These are phyloP conservation scores for Cerastis rubricosa DNA, from an alignment of 2,888 invertebrate species.

Conservation along the genomic window DNA sequence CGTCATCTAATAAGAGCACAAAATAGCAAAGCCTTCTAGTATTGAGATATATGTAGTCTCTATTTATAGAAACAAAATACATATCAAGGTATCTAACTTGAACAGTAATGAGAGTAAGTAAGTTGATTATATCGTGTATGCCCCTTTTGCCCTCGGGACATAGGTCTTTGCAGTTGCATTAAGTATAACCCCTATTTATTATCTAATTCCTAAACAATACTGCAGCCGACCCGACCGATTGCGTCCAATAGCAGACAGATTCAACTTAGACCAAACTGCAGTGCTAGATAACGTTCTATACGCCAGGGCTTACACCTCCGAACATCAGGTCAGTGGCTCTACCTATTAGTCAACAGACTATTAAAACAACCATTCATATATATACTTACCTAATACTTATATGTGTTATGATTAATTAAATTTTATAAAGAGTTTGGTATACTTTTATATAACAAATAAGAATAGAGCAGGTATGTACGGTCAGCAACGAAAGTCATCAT, in stretches of 20 bases:
- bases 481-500: neutral
- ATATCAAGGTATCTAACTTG: slow-evolving; percentile 8
- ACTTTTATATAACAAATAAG: neutral
- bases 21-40: slow-evolving; percentile 6
- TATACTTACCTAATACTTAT: neutral
- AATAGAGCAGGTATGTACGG: neutral
- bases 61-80: neutral
- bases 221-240: slow-evolving; percentile 94
- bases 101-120: neutral
- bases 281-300: slow-evolving; percentile 95
- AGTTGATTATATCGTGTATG: neutral
- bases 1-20: slow-evolving; percentile 30
- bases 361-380: neutral
- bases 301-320: slow-evolving; percentile 95
- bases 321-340: slow-evolving; percentile 91
- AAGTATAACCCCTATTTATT: neutral
- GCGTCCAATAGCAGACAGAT: slow-evolving; percentile 93
- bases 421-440: neutral
- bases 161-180: slow-evolving; percentile 20
- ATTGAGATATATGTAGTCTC: too few relatives aligned
- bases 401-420: neutral
- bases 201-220: slow-evolving; percentile 59
- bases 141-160: neutral
- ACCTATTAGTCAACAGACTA: neutral
- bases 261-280: slow-evolving; percentile 93